Evolutionary conservation across 30 jellyfish, hydroid and myxozoan species (phyloP).

Genomic region (Mastigias papua): DNA sequence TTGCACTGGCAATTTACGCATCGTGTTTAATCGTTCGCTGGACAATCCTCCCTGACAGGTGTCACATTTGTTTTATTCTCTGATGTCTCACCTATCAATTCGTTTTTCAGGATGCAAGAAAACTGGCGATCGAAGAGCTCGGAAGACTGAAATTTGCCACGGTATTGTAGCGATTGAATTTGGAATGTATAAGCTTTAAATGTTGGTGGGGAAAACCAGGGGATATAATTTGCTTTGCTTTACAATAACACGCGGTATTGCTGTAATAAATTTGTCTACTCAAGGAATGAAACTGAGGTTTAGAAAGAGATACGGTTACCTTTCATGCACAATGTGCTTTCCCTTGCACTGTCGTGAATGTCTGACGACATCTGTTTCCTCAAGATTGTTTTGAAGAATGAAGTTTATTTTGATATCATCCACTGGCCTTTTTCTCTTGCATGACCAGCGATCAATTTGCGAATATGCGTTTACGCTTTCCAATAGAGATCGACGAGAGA

Average conservation of each 20-base stretch:
- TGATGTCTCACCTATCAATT: background rate
- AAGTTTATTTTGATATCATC: background rate
- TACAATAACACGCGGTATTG: background rate
- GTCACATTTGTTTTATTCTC: too few relatives aligned
- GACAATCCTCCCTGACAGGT: too few relatives aligned
- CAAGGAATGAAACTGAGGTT: background rate
- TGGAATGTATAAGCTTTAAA: background rate
- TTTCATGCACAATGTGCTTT: background rate
- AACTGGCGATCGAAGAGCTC: conserved; percentile 39
- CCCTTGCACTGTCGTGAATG: background rate
- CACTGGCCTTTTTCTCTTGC: background rate
- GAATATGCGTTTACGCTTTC: background rate
- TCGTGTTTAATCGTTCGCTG: too few relatives aligned
- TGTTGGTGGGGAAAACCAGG: background rate
- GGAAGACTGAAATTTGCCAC: conserved; percentile 32
- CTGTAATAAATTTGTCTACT: background rate
- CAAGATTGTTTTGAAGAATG: background rate
- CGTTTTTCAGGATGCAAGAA: conserved; percentile 43
- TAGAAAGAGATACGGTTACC: background rate
- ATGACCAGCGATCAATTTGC: background rate
- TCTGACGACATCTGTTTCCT: background rate
- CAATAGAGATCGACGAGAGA: background rate
- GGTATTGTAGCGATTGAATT: background rate
- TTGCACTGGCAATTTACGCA: too few relatives aligned
- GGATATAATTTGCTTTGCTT: background rate